Conservation (phyloP, 2,113 vertebrate species). For the Marmota flaviventris region DNA sequence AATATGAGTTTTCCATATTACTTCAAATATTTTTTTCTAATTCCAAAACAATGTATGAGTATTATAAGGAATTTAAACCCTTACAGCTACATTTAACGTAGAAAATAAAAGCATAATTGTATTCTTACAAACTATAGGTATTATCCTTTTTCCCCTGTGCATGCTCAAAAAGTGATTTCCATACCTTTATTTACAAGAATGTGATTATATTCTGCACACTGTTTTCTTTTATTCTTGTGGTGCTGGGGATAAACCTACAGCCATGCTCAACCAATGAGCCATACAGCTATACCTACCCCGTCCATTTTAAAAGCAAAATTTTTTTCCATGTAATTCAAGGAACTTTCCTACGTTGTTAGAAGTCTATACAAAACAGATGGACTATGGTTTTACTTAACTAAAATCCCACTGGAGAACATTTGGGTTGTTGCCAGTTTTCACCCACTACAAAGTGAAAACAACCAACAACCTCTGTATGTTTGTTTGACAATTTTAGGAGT, state of each 20-base stretch:
- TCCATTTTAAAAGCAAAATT: not conserved
- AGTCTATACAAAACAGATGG: not conserved
- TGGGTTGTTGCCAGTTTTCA: not conserved
- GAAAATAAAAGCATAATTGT: slow-evolving; percentile 40
- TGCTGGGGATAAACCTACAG: not conserved
- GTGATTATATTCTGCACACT: not conserved
- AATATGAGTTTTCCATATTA: slow-evolving; percentile 6
- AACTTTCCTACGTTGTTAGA: not conserved
- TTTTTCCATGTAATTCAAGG: not conserved
- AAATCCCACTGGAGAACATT: not conserved
- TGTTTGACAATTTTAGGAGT: not conserved
- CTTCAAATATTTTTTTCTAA: not conserved
- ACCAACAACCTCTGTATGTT: not conserved
- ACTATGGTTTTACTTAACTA: slow-evolving; percentile 23
- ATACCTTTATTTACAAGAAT: not conserved
- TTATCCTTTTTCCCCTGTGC: not conserved
- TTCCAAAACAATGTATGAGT: not conserved
- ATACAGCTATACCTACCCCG: not conserved
- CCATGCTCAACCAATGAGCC: not conserved
- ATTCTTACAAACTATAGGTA: not conserved
- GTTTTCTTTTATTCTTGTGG: not conserved
- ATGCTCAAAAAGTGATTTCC: not conserved
- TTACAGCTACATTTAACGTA: not conserved
- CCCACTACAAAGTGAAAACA: slow-evolving; percentile 31
- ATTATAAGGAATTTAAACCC: not conserved